These are phyloP conservation scores for Terrapene triunguis DNA, from an alignment of 2,113 vertebrate genomes.

Conservation along the genomic window DNA sequence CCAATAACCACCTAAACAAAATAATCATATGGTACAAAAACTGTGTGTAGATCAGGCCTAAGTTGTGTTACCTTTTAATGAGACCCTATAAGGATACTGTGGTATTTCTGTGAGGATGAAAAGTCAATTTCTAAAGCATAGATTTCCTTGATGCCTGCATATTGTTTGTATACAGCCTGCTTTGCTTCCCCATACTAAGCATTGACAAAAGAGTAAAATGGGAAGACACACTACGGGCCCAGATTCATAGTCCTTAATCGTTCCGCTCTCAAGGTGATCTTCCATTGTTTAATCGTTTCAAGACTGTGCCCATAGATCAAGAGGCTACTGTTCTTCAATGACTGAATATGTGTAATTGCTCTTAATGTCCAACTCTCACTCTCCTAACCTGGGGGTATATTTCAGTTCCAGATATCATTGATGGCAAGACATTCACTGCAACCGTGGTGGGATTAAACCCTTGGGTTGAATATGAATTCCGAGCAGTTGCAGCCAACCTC, in stretches of 20 bases:
- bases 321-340: neutral
- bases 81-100: neutral
- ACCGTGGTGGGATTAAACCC: constrained; percentile 94
- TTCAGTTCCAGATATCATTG: constrained; percentile 91
- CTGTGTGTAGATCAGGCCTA: neutral
- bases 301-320: neutral
- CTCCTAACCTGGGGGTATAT: neutral
- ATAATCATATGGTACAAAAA: neutral
- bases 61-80: neutral
- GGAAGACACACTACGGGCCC: neutral
- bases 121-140: neutral
- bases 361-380: accelerated
- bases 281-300: neutral
- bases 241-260: accelerated
- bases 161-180: neutral
- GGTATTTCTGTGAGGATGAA: neutral
- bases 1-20: neutral
- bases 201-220: neutral
- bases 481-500: constrained; percentile 92
- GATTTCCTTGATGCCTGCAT: neutral
- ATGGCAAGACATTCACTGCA: constrained; percentile 91
- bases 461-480: constrained; percentile 97
- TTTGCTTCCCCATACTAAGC: neutral
- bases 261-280: accelerated
- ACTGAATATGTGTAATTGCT: neutral